Conservation (phyloP, 2,888 invertebrate genomes). For the Parelbella ahira region DNA sequence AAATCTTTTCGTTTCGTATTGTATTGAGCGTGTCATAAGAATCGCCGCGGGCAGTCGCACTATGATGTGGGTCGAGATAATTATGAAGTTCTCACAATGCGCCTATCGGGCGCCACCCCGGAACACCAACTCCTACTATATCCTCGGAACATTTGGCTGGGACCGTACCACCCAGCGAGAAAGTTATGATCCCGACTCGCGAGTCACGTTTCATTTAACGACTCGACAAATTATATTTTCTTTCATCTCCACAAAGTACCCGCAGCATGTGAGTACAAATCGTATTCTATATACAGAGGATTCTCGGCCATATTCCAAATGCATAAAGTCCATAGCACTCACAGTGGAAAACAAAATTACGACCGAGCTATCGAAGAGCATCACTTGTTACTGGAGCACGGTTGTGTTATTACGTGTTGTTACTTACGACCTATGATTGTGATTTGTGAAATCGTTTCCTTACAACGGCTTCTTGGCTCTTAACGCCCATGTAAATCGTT, state of each 20-base stretch:
- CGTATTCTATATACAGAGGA: conserved; percentile 6
- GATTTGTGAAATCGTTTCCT: conserved; percentile 19
- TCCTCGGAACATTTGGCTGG: conserved; percentile 17
- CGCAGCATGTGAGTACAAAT: conserved; percentile 11
- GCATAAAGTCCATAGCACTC: conserved; percentile 1
- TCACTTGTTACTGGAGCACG: conserved; percentile 18
- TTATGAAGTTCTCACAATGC: conserved; percentile 41
- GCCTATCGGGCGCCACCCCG: conserved; percentile 40
- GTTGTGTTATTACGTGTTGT: conserved; percentile 25
- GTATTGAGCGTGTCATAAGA: conserved; percentile 3
- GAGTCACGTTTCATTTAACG: conserved; percentile 51
- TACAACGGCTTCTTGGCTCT: conserved; percentile 12
- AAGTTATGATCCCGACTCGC: conserved; percentile 40
- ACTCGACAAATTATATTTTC: conserved; percentile 32
- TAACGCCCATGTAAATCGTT: too few species aligned
- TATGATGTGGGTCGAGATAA: conserved; percentile 46
- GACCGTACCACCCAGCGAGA: conserved; percentile 41
- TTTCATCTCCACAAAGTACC: conserved; percentile 22
- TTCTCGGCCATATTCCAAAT: background rate
- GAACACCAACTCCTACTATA: conserved; percentile 28
- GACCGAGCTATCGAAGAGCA: conserved; percentile 13
- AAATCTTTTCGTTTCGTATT: too few species aligned
- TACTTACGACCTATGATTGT: conserved; percentile 22
- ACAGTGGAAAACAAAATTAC: background rate
- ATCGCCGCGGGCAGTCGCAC: conserved; percentile 30